Evolutionary conservation across 2,113 vertebrate species (phyloP).

Genomic region (Mionectes macconnelli): DNA sequence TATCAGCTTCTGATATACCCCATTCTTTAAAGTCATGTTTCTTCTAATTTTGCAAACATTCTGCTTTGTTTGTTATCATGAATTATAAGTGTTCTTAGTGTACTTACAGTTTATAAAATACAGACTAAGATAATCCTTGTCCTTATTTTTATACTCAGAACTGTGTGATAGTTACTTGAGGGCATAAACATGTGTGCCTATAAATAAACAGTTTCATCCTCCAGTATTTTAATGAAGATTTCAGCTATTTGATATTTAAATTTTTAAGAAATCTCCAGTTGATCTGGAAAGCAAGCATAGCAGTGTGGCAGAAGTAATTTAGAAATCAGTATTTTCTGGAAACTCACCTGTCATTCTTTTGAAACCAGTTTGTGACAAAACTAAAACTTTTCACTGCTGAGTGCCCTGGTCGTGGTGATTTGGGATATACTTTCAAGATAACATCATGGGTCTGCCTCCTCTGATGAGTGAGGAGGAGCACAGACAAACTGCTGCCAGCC

Average conservation of each 20-base stretch:
- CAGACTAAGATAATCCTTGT: neutral
- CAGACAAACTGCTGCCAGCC: neutral
- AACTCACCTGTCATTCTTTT: neutral
- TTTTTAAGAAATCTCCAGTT: neutral
- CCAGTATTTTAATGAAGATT: neutral
- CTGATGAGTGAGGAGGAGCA: neutral
- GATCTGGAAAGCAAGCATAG: neutral
- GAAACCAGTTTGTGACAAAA: neutral
- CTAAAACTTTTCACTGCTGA: neutral
- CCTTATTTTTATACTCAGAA: neutral
- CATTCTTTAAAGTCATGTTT: neutral
- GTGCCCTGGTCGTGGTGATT: neutral
- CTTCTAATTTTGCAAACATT: neutral
- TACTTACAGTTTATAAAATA: conserved; percentile 12
- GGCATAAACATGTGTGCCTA: neutral
- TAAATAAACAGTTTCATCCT: neutral
- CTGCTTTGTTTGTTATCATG: neutral
- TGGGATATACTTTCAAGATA: neutral
- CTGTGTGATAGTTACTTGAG: neutral
- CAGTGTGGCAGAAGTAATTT: neutral
- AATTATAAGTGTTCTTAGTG: neutral
- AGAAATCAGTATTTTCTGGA: neutral
- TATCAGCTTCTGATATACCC: neutral
- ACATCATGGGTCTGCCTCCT: neutral
- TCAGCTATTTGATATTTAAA: neutral